A percentile compares a stretch with the other conserved stretches of the same genome.
Conservation (phyloP, 2,113 vertebrate genomes). For the Ceuthmochares aereus region DNA sequence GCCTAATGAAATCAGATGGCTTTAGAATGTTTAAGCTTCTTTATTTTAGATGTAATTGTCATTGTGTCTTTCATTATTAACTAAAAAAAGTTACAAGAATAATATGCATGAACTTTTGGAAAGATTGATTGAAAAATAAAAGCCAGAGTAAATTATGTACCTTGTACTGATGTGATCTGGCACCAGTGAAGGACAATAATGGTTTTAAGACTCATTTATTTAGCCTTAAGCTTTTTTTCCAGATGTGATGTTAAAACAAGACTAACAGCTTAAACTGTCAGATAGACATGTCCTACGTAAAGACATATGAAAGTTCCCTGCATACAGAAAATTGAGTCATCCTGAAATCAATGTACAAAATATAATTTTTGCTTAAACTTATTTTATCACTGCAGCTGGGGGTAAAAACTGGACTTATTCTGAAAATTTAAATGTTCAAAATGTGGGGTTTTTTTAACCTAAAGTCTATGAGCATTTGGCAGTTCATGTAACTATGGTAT, state of each 20-base stretch:
- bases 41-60: conserved; percentile 41
- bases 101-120: conserved; percentile 15
- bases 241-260: not conserved
- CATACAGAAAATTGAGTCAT: not conserved
- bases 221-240: not conserved
- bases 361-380: not conserved
- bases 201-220: conserved; percentile 5
- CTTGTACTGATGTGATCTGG: not conserved
- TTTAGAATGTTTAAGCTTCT: conserved; percentile 33
- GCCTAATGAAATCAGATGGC: conserved; percentile 51
- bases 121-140: conserved; percentile 39
- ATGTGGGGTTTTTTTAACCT: not conserved
- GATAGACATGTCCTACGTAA: not conserved
- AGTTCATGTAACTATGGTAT: not conserved
- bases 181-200: not conserved
- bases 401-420: not conserved
- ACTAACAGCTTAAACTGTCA: not conserved
- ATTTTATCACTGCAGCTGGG: not conserved
- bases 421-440: not conserved
- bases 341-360: not conserved
- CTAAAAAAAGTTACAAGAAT: not conserved
- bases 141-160: conserved; percentile 22
- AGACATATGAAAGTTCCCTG: not conserved
- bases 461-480: not conserved
- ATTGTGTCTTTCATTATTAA: conserved; percentile 50